A percentile compares a stretch with the other conserved stretches of the same genome.
phyloP scores from a whole-genome alignment of 1,140 invertebrate genomes.

The Vanessa tameamea region DNA sequence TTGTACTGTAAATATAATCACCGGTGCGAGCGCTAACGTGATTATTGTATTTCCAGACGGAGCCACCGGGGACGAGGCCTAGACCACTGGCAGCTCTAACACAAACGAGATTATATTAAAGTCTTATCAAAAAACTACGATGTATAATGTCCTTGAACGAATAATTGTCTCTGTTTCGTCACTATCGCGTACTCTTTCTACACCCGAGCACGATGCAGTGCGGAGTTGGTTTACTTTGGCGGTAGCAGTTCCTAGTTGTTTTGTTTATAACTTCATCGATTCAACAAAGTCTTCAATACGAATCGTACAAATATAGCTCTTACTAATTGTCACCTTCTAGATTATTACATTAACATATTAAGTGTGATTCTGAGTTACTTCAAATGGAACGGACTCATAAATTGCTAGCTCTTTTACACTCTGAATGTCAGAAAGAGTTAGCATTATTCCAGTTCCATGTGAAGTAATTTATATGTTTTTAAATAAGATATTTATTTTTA shows the following conservation, averaged over 20 bases:
- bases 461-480: not conserved
- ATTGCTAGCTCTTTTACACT: not conserved
- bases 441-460: not conserved
- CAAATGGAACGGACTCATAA: not conserved
- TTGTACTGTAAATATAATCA: not conserved
- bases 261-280: not conserved
- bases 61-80: conserved; percentile 62
- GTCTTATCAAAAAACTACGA: conserved; percentile 51
- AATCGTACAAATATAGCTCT: conserved; percentile 64
- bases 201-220: not conserved
- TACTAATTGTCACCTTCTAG: conserved; percentile 67
- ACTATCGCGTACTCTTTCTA: not conserved
- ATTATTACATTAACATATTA: conserved; percentile 40
- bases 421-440: not conserved
- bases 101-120: conserved; percentile 37
- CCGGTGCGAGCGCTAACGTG: not conserved
- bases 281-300: not conserved
- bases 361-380: not conserved
- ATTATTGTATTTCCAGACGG: conserved; percentile 50
- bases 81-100: conserved; percentile 47
- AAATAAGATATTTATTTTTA: conserved; percentile 49
- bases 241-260: conserved; percentile 52
- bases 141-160: conserved; percentile 20
- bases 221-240: conserved; percentile 27
- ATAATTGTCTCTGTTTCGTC: conserved; percentile 3